These are phyloP conservation scores for Larimichthys crocea DNA, from an alignment of 2,113 vertebrate species.

Conservation along the genomic window DNA sequence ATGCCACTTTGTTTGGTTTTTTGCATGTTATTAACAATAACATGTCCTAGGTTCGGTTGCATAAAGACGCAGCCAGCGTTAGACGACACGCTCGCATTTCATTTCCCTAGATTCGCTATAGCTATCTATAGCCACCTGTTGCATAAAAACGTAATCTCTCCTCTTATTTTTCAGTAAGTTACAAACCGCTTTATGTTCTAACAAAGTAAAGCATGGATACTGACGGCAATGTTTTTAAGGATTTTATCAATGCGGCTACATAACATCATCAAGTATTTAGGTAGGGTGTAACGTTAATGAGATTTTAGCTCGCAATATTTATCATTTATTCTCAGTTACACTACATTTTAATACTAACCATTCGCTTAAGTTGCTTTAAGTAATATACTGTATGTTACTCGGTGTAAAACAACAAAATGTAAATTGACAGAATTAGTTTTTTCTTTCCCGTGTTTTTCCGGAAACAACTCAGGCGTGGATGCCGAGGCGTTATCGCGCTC, in stretches of 20 bases:
- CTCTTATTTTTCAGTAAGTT: not conserved
- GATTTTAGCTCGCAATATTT: not conserved
- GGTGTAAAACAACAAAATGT: not conserved
- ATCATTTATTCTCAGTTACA: not conserved
- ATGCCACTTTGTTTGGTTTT: slow-evolving; percentile 60
- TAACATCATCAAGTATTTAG: not conserved
- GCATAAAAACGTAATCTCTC: slow-evolving; percentile 30
- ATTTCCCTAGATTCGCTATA: not conserved
- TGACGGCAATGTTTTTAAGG: not conserved
- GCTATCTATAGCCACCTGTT: slow-evolving; percentile 40
- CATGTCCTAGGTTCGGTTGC: slow-evolving; percentile 55
- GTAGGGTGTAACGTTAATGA: not conserved
- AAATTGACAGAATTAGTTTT: not conserved
- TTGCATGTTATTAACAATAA: slow-evolving; percentile 83
- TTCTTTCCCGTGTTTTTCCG: not conserved
- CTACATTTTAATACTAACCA: not conserved
- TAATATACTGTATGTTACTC: not conserved
- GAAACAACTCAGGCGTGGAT: slow-evolving; percentile 7
- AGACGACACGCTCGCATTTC: not conserved
- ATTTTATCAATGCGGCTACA: not conserved
- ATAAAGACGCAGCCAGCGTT: slow-evolving; percentile 31
- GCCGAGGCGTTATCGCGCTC: not conserved
- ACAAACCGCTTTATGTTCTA: not conserved
- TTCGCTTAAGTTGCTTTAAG: not conserved
- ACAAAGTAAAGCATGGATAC: slow-evolving; percentile 1